A percentile compares a stretch with the other conserved stretches of the same genome.
Conservation (phyloP, 2,113 vertebrate species). For the Cromileptes altivelis region DNA sequence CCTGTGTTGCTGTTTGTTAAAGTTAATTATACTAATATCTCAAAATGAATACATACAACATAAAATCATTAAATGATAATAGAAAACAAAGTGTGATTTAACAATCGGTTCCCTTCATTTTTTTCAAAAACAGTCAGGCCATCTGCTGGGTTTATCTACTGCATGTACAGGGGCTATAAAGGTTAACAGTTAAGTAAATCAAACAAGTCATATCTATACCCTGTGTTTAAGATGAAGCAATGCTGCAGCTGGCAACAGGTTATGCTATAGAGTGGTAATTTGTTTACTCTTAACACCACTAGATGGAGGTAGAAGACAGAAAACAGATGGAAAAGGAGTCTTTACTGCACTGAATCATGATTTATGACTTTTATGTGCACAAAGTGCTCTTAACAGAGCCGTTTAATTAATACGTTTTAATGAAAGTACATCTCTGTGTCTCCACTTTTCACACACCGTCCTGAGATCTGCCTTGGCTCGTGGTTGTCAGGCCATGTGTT, state of each 20-base stretch:
- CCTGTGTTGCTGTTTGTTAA: neutral
- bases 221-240: neutral
- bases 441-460: constrained; percentile 5
- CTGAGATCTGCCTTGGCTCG: constrained; percentile 17
- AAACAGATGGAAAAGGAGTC: neutral
- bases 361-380: neutral
- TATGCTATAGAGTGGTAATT: neutral
- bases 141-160: neutral
- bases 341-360: neutral
- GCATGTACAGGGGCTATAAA: neutral
- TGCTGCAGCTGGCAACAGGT: constrained; percentile 41
- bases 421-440: neutral
- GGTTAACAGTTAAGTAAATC: neutral
- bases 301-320: constrained; percentile 69
- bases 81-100: neutral
- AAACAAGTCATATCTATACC: no score
- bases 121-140: neutral
- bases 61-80: neutral
- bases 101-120: neutral
- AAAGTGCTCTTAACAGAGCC: constrained; percentile 14
- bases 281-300: constrained; percentile 55
- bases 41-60: no score
- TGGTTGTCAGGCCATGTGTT: constrained; percentile 51
- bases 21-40: neutral
- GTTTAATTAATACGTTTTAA: constrained; percentile 1